A percentile compares a stretch with the other conserved stretches of the same genome.
Evolutionary conservation across 37 sponge, comb jelly and placozoan species (phyloP).

Genomic region (Halisarca cf. caerulea): DNA sequence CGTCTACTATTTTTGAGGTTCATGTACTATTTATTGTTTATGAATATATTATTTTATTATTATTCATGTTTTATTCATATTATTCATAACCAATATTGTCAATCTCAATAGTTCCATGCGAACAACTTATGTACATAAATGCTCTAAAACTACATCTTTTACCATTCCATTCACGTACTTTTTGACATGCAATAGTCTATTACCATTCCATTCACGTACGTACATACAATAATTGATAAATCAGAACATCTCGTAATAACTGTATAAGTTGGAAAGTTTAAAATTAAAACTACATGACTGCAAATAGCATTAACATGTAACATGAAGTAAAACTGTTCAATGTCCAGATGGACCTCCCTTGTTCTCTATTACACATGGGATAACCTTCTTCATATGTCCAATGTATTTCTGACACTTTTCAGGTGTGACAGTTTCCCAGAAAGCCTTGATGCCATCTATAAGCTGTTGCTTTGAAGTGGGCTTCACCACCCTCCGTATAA

Average conservation of each 20-base stretch:
- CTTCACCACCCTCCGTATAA: conserved; percentile 19
- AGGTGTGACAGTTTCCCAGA: conserved; percentile 28
- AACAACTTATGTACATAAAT: too few relatives aligned
- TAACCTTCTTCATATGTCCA: conserved; percentile 9
- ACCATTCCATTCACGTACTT: too few relatives aligned
- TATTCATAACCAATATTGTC: too few relatives aligned
- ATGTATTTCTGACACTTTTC: conserved; percentile 28
- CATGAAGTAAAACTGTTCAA: background rate
- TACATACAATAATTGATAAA: too few relatives aligned
- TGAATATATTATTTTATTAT: too few relatives aligned
- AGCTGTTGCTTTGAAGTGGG: conserved; percentile 28
- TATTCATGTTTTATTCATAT: too few relatives aligned
- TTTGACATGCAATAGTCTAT: too few relatives aligned
- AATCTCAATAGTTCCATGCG: too few relatives aligned
- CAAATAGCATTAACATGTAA: background rate
- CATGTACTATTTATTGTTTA: conserved; percentile 5
- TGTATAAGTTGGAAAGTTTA: background rate
- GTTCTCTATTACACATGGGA: conserved; percentile 5
- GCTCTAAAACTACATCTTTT: too few relatives aligned
- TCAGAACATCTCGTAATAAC: background rate
- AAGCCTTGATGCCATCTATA: conserved; percentile 25
- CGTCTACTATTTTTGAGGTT: background rate
- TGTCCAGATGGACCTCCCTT: conserved; percentile 21
- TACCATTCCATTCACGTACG: too few relatives aligned
- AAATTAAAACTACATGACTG: background rate